Evolutionary conservation across 2,113 vertebrate species (phyloP), one percentile per base, ranked within the genome.

Genomic region (Peucedramus taeniatus): DNA sequence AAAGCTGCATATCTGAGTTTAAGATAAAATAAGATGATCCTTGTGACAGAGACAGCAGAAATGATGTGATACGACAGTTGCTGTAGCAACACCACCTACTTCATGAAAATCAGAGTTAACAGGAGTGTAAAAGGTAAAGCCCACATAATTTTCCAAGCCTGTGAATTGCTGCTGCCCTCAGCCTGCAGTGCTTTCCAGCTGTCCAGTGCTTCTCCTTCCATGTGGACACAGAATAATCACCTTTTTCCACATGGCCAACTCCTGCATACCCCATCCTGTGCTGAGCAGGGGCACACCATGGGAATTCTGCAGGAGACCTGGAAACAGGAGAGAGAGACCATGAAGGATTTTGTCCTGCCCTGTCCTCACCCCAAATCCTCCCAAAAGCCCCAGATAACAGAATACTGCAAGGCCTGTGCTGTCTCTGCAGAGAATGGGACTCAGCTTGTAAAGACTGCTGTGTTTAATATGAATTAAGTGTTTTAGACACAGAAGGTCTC

Each of bases 31-130:
- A 94, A 94, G 96, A 90, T 79, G 86, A 93, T 97, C 94, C 92
- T 63, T 91, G 94, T 96, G 96, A 97, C 96, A 98, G 97, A 97
- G 96, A 96, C 93, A 68, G 96, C 82, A 90, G 97, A 97, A 98
- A 91, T 97, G 94, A 98, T 97, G 74, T 94, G 96, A 97, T 97
- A 90, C 83, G 96, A 98, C 97, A 97, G 98, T 98, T 98, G 97
- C 98, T 98, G 95, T 97, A 97, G 98, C 97, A 98, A 98, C 98
- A 98, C 97, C 94, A 85, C 98, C 98, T 91, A 98, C 98, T 95
- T 96, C 49, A 79, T 96, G 96, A 97, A 97, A 97, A 97, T 97
- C 93, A 79, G 87, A 94, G 90, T 96, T 97, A 96, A 96, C 94
- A 90, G 96, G 96, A 97, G 96, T 95, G 96, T 91, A 85, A 93